These are phyloP conservation scores for Agrypnia vestita DNA, from an alignment of 1,140 invertebrate species.

Conservation along the genomic window DNA sequence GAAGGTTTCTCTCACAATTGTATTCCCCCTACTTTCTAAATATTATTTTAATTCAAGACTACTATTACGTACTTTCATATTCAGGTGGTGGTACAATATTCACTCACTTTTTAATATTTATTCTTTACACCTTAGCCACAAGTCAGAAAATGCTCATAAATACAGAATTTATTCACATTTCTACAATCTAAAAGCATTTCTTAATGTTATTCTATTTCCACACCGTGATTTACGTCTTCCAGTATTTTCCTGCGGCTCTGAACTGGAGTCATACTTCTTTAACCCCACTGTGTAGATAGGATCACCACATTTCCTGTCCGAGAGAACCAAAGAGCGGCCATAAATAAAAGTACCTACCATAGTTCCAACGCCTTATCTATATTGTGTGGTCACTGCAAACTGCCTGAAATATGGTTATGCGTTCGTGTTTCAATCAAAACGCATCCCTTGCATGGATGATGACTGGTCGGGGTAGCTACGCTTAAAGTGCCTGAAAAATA, in stretches of 20 bases:
- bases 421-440: slow-evolving; percentile 15
- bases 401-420: slow-evolving; percentile 47
- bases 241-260: slow-evolving; percentile 25
- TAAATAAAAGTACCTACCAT: slow-evolving; percentile 58
- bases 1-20: too few relatives aligned
- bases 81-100: too few relatives aligned
- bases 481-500: too few relatives aligned
- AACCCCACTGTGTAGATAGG: slow-evolving; percentile 64
- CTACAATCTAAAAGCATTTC: slow-evolving; percentile 35
- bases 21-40: too few relatives aligned
- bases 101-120: neutral
- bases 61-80: too few relatives aligned
- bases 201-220: slow-evolving; percentile 50
- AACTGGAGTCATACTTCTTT: slow-evolving; percentile 36
- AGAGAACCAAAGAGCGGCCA: slow-evolving; percentile 61
- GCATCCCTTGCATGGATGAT: neutral
- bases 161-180: slow-evolving; percentile 45
- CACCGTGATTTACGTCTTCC: slow-evolving; percentile 26
- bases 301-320: slow-evolving; percentile 73
- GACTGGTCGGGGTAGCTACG: too few relatives aligned
- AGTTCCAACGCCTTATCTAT: slow-evolving; percentile 59
- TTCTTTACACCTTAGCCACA: slow-evolving; percentile 15
- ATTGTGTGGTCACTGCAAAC: slow-evolving; percentile 49
- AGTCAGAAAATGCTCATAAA: slow-evolving; percentile 37
- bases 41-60: too few relatives aligned